Evolutionary conservation across 1,140 invertebrate species (phyloP).

Genomic region (Heliconius himera): DNA sequence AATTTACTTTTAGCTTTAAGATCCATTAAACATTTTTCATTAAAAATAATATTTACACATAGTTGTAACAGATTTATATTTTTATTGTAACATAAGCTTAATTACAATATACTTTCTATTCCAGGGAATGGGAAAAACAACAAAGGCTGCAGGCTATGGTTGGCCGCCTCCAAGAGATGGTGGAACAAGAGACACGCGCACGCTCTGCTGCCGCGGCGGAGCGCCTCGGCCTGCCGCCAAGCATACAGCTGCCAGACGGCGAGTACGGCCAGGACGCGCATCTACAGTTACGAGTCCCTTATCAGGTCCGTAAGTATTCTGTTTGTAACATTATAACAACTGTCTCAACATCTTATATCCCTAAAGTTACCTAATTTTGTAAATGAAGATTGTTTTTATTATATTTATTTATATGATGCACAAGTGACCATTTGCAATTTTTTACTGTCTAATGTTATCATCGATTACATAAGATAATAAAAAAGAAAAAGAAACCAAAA

Average conservation of each 20-base stretch:
- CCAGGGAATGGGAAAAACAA: slow-evolving; percentile 79
- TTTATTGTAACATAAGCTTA: not conserved
- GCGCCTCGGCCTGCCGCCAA: slow-evolving; percentile 82
- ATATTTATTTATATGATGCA: no score
- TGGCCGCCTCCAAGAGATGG: slow-evolving; percentile 75
- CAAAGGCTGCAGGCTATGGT: slow-evolving; percentile 76
- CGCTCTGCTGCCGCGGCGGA: slow-evolving; percentile 75
- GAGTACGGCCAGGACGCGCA: slow-evolving; percentile 83
- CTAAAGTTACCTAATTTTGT: no score
- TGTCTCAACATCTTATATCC: no score
- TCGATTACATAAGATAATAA: no score
- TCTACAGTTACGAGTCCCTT: slow-evolving; percentile 82
- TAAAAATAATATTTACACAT: no score
- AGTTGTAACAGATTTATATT: no score
- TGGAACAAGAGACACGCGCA: slow-evolving; percentile 77
- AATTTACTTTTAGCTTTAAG: no score
- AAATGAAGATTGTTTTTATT: not conserved
- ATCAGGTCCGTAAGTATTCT: slow-evolving; percentile 79
- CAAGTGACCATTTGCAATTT: no score
- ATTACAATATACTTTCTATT: slow-evolving; percentile 38
- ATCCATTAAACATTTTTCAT: no score
- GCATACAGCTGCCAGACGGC: slow-evolving; percentile 84
- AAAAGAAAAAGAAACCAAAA: no score
- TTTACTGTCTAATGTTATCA: no score
- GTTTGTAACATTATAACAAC: slow-evolving; percentile 6